phyloP scores from a whole-genome alignment of 2,888 invertebrate species.

The Parapristionchus giblindavisi region DNA sequence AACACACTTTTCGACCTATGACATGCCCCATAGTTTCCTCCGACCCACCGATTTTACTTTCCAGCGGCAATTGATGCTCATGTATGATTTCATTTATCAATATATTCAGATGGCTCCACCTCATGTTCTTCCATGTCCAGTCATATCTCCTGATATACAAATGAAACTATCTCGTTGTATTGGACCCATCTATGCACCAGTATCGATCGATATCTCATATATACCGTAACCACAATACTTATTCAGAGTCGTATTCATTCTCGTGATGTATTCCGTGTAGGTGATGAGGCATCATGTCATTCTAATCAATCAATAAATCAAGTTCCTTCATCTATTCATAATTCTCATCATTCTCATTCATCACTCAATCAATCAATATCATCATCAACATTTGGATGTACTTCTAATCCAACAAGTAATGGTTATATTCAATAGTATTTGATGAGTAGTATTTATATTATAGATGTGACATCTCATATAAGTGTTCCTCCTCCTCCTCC shows the following conservation, averaged over 20 bases:
- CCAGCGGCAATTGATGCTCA: not conserved
- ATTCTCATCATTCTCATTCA: not conserved
- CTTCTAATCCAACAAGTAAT: not conserved
- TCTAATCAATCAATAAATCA: too few relatives aligned
- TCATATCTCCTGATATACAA: constrained; percentile 1
- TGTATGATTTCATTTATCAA: not conserved
- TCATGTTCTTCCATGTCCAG: not conserved
- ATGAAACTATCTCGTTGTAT: not conserved
- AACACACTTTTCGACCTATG: too few relatives aligned
- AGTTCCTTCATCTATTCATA: constrained; percentile 6
- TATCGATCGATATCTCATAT: not conserved
- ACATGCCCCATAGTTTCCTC: too few relatives aligned
- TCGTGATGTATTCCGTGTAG: constrained; percentile 26
- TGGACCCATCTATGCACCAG: constrained; percentile 30
- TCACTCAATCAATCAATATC: too few relatives aligned
- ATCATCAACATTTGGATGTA: too few relatives aligned
- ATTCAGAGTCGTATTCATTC: constrained; percentile 29
- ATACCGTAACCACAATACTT: too few relatives aligned
- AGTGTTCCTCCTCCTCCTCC: not conserved
- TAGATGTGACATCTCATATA: not conserved
- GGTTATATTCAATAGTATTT: not conserved
- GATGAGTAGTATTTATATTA: not conserved
- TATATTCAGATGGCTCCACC: constrained; percentile 10
- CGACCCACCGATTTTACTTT: too few relatives aligned
- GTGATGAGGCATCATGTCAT: not conserved